Base-by-base conservation (phyloP, 2,797 vertebrate genomes). In the Myotis planiceps region DNA sequence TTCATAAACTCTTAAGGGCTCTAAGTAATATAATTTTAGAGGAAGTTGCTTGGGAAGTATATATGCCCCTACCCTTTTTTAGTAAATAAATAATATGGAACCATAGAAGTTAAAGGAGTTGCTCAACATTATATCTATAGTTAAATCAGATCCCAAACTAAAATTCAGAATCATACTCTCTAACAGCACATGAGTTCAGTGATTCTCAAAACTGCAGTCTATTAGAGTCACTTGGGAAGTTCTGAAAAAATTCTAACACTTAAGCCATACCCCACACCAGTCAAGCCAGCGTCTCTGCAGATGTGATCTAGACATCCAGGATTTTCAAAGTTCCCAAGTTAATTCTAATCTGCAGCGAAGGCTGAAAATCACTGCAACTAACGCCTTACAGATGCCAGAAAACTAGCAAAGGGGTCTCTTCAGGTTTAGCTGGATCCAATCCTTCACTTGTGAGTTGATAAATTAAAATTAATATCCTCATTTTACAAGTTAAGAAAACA, bases 401-500 rank as follows among this genome's bases (percentile, higher is more conserved):
- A 87, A 78, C 39, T 60, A 92, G 75, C 69, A 60, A 34, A 63
- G 29, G 37, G 16, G 8, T 72, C 27, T 90, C 45, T 49, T 88
- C 32, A 8, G 34, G 27, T 47, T 86, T 65, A 49, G 4, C n/a
- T 84, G 42, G 45, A 60, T 68, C 51, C 78, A 47, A 84, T 74
- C 39, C 53, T 27, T 78, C 45, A 58, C 47, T 16, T 42, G n/a
- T 25, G 47, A 74, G 34, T 15, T 71, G 68, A 88, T 66, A 71
- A 74, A 84, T 68, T 79, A 53, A 49, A 25, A 75, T 81, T 42
- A 47, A 42, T 66, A 39, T 66, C 9, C 29, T 47, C 60, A 66
- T 37, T 45, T 93, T 69, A 69, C n/a, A 89, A 94, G 51, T 87
- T 65, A 74, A 94, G 34, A 79, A 92, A 82, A 85, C n/a, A 27